Base-by-base conservation (phyloP, 2,113 vertebrate species). In the Gadus macrocephalus region DNA sequence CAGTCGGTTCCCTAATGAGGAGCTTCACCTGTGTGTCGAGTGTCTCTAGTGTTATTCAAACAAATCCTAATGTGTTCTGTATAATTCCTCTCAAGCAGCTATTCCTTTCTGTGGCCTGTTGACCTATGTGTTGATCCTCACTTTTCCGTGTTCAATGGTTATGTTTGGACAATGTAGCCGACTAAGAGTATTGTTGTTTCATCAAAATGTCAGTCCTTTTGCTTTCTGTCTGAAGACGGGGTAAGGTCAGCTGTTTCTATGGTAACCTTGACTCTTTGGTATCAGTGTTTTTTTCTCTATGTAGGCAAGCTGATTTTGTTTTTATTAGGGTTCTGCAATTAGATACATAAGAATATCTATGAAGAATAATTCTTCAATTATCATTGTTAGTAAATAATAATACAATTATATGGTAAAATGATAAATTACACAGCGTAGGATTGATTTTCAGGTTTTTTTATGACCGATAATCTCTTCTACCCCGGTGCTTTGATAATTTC, bases 281-380 rank as follows among this genome's bases (percentile, higher is more conserved):
- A 78, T 80, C 67, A 72, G 79, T 86, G 81, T 81, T 2, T 83
- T 84, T 89, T 82, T 84, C 88, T 84, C 74, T 80, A 83, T 73
- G 71, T 20, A 66, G 76, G 71, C 38, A 53, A 53, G 73, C 35
- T 3, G 28, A 15, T 25, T n/a, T 7, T 20, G 72, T 85, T 76
- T 80, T 71, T 81, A 82, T 70, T 25, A 14, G 8, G 8, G 12
- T 49, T 49, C 31, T 35, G 31, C 31, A 35, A 49, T 49, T 49
- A 49, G 31, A 2, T 35, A 35, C 31, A 35, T 35, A 49, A 49
- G 42, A 49, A 49, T 9, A 49, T 49, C 42, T 14, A 2, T 49
- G 42, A 49, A 12, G 42, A 49, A 49, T 20, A 20, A 20, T 7
- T 14, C 42, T 49, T 49, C 8, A 49, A 49, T 49, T 14, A 49